phyloP scores from a whole-genome alignment of 2,113 vertebrate species.

The Puntigrus tetrazona region DNA sequence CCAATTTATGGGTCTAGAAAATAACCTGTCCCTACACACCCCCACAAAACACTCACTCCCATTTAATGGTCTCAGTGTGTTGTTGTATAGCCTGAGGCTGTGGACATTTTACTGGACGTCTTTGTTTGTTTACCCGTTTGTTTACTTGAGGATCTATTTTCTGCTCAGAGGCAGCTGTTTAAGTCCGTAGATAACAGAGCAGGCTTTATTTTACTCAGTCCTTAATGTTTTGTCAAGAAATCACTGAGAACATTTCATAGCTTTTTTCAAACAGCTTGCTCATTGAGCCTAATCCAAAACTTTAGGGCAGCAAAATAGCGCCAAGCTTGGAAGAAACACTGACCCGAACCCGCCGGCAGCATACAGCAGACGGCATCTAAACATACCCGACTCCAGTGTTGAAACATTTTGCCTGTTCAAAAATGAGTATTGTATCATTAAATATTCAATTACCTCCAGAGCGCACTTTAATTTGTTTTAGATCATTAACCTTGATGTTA shows the following conservation, averaged over 20 bases:
- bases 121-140: slow-evolving; percentile 8
- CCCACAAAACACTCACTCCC: background rate
- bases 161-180: slow-evolving; percentile 5
- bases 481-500: slow-evolving; percentile 1
- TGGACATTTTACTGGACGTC: background rate
- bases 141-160: slow-evolving; percentile 33
- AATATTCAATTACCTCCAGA: background rate
- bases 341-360: background rate
- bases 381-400: background rate
- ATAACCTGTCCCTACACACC: background rate
- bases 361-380: background rate
- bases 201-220: background rate
- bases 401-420: background rate
- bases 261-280: slow-evolving; percentile 13
- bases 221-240: slow-evolving; percentile 5
- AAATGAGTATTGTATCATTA: background rate
- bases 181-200: slow-evolving; percentile 10
- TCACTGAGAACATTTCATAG: background rate
- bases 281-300: background rate
- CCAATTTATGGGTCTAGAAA: slow-evolving; percentile 7
- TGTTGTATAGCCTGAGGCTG: background rate
- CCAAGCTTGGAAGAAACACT: background rate
- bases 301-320: background rate
- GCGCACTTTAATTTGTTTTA: background rate
- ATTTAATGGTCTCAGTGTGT: background rate